Evolutionary conservation across 2,797 vertebrate genomes (phyloP), one percentile per base, ranked within the genome.

Genomic region (Acanthis flammea): DNA sequence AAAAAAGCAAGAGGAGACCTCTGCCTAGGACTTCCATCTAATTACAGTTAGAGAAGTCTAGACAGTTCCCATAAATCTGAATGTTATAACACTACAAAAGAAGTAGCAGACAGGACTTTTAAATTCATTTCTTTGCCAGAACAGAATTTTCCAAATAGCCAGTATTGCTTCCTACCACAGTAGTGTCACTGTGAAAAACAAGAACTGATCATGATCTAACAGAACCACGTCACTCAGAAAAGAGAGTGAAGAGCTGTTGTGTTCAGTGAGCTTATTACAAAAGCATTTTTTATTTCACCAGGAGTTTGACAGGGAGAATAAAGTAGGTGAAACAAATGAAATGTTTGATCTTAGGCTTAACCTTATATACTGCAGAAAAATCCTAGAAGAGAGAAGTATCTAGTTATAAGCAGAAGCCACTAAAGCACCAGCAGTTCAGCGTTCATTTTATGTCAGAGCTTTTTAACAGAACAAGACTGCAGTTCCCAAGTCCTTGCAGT

Each of bases 61-160:
- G 93, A 76, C 41, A 92, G 39, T 73, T 89, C 18, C 16, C 61
- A 94, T 96, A 95, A 96, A 97, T 95, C 71, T 83, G 90, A 85
- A 78, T 73, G 73, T 93, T 61, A 72, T 89, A 95, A 63, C 44
- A 82, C 39, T 85, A 45, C 74, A 94, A 58, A 22, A 79, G 37
- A 78, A 31, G 41, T 60, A 94, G 62, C 37, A 92, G 35, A 62
- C 25, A 75, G 35, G 48, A 39, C 48, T 94, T 74, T 44, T 70
- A 48, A 77, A 67, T 47, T 24, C 57, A 54, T 42, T 88, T 72
- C 50, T 88, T 96, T 87, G 42, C 24, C 70, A 68, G 55, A 48
- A 78, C 9, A 81, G 30, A 27, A 79, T 77, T 94, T 94, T 96
- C 80, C 53, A 88, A 91, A 62, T 37, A 89, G n/a, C 63, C 66